Base-by-base conservation (phyloP, 2,888 invertebrate genomes). In the Cataglyphis cursor region DNA sequence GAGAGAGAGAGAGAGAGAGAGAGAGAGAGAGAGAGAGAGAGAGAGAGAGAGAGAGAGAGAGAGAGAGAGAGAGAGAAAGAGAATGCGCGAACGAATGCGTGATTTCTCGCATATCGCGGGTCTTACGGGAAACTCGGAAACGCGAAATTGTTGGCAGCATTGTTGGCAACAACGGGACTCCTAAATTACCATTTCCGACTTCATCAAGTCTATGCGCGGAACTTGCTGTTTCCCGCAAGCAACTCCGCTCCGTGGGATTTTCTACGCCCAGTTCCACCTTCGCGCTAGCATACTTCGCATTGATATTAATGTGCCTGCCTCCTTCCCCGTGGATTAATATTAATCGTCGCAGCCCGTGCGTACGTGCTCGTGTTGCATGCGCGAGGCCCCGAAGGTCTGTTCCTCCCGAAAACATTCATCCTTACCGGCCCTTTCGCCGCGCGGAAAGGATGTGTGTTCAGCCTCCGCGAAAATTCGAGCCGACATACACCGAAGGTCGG, bases 251-350 rank as follows among this genome's bases (percentile, higher is more conserved):
- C 70, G 59, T 59, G 35, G 78, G 78, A 57, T 78, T 73, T 73
- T 73, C 64, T 44, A 65, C 41, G 66, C 65, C 44, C 62, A 75
- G 59, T 76, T 75, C 65, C 80, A 38, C 41, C 57, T 74, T 64
- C 41, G 59, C 31, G n/a, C 54, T 35, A 28, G 31, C 82, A 31
- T 41, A 81, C 68, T 78, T 82, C 57, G 82, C 90, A 93, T 92
- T 93, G 92, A 93, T 93, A 93, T 93, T 93, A 92, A 93, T 93
- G 92, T 86, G 48, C 48, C 48, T 82, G 75, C 82, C 89, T 82
- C 81, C 88, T 88, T 80, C 48, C 85, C 68, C 57, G 65, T 65
- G 89, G 86, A 93, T 93, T 92, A 93, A 93, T 93, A 93, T 93
- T 92, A 92, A 93, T 93, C 90, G 89, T 82, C 81, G 65, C 82